Conservation (phyloP, 2,888 invertebrate genomes). For the Cryptosula pallasiana region DNA sequence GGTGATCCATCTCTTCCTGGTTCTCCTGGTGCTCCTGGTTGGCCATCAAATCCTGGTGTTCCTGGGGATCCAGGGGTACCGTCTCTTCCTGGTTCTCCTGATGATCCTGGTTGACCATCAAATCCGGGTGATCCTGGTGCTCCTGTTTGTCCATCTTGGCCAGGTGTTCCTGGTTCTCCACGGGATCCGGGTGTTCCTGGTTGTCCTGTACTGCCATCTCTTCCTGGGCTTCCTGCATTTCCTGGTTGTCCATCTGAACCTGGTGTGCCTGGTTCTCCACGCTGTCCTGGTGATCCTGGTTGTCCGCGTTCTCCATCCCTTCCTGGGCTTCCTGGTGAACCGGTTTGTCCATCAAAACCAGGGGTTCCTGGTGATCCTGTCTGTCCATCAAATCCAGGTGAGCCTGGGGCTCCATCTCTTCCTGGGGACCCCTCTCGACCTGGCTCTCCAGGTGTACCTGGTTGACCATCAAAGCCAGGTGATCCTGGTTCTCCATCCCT, state of each 20-base stretch:
- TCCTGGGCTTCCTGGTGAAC: background rate
- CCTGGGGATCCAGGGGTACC: background rate
- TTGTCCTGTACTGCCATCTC: background rate
- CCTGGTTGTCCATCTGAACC: slow-evolving; percentile 1
- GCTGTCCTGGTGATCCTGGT: slow-evolving; percentile 1
- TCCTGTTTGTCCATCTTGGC: background rate
- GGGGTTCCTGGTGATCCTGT: background rate
- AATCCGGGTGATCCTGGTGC: slow-evolving; percentile 9
- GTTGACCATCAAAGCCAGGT: slow-evolving; percentile 12
- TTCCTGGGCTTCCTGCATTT: background rate
- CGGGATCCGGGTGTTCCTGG: background rate
- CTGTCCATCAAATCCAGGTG: background rate
- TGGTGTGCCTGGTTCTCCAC: background rate
- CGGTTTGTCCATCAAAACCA: background rate
- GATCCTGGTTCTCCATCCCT: background rate
- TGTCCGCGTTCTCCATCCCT: background rate
- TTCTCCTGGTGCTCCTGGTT: slow-evolving; percentile 5
- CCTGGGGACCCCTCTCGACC: background rate
- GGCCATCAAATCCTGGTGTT: background rate
- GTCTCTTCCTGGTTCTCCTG: background rate
- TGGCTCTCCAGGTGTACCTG: background rate
- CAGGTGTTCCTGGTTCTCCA: background rate
- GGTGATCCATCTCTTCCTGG: background rate
- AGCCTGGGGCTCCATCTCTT: background rate
- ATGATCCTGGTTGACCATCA: background rate